Percentiles rank a stretch among this genome's conserved stretches.
Conservation (phyloP, 1,140 invertebrate species). For the Drosophila fuyamai region DNA sequence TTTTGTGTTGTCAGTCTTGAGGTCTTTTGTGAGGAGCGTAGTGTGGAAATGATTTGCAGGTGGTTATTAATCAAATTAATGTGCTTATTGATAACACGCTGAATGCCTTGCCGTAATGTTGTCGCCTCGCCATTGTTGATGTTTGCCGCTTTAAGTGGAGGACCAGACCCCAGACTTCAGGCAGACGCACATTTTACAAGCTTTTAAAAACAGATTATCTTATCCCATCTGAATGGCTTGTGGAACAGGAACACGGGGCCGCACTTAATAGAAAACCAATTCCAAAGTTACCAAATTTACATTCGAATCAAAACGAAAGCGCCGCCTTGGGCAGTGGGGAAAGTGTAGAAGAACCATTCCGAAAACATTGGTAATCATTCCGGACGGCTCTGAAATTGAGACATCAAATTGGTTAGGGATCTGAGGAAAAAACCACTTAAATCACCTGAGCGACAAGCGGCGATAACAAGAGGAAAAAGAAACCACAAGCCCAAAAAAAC, state of each 20-base stretch:
- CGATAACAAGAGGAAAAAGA: conserved; percentile 62
- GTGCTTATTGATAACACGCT: conserved; percentile 80
- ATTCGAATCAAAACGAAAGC: conserved; percentile 63
- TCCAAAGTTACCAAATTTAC: conserved; percentile 47
- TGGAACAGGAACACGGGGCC: conserved; percentile 58
- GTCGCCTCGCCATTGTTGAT: conserved; percentile 51
- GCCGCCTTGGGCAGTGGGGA: conserved; percentile 26
- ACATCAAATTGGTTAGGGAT: conserved; percentile 63
- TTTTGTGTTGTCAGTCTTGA: conserved; percentile 31
- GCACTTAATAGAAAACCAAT: conserved; percentile 74
- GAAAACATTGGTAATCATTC: conserved; percentile 28
- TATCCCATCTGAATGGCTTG: conserved; percentile 56
- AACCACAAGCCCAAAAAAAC: conserved; percentile 17
- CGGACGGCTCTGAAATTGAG: conserved; percentile 60
- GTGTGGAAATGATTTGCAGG: conserved; percentile 83
- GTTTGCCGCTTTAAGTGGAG: conserved; percentile 49
- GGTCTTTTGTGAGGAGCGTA: conserved; percentile 61
- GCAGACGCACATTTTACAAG: conserved; percentile 70
- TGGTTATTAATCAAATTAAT: conserved; percentile 85
- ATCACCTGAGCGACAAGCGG: conserved; percentile 69
- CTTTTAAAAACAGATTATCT: conserved; percentile 74
- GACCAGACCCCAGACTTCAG: conserved; percentile 21
- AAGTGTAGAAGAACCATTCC: conserved; percentile 29
- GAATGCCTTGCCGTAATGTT: conserved; percentile 48
- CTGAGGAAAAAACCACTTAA: conserved; percentile 64